Conservation (phyloP, 2,888 invertebrate genomes). For the Lepidocyrtinus sp. region DNA sequence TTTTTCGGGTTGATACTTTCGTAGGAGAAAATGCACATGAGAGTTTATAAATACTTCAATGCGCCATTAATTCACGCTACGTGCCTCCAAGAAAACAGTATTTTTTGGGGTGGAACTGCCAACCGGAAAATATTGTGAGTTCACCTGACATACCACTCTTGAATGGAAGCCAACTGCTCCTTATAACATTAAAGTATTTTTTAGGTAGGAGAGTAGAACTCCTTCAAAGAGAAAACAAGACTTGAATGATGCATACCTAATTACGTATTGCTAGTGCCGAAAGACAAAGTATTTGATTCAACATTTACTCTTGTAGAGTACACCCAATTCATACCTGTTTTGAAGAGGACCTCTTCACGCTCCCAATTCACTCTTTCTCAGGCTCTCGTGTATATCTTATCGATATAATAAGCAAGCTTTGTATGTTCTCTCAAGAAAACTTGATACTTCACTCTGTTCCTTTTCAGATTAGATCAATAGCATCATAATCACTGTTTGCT, state of each 20-base stretch:
- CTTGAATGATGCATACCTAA: too few relatives aligned
- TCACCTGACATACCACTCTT: constrained; percentile 1
- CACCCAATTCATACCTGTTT: too few relatives aligned
- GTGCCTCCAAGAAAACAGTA: constrained; percentile 4
- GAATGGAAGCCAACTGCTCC: constrained; percentile 3
- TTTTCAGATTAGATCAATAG: not conserved
- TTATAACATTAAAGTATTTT: too few relatives aligned
- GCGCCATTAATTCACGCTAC: constrained; percentile 11
- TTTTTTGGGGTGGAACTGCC: constrained; percentile 1
- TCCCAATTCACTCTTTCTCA: too few relatives aligned
- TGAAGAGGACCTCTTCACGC: too few relatives aligned
- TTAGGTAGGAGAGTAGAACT: too few relatives aligned
- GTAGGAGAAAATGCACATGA: not conserved
- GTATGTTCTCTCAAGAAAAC: too few relatives aligned
- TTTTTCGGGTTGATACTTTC: not conserved
- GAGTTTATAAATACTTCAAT: constrained; percentile 8
- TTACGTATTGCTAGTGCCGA: too few relatives aligned
- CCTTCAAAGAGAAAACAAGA: too few relatives aligned
- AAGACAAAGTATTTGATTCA: too few relatives aligned
- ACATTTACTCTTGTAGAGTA: too few relatives aligned
- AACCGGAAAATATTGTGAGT: not conserved
- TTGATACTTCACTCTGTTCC: constrained; percentile 2
- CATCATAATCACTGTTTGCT: not conserved
- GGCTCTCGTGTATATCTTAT: not conserved
- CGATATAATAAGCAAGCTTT: constrained; percentile 2